These are phyloP conservation scores for Microtus oregoni DNA, from an alignment of 2,113 vertebrate species.

Conservation along the genomic window DNA sequence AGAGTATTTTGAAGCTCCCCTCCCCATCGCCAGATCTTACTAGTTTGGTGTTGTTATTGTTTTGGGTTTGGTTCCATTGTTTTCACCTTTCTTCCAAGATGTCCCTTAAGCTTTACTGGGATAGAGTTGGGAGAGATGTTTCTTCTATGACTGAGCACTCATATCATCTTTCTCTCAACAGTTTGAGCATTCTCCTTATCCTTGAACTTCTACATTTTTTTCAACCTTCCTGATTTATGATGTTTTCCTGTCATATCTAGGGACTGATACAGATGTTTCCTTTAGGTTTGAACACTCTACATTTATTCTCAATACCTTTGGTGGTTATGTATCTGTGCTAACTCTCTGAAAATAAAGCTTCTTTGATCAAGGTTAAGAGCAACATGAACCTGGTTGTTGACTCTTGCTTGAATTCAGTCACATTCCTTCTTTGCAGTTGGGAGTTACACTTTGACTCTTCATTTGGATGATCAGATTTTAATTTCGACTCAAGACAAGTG, in stretches of 20 bases:
- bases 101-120: no score
- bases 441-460: background rate
- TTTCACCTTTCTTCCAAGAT: background rate
- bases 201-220: background rate
- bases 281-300: background rate
- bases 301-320: background rate
- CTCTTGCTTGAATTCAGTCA: background rate
- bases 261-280: background rate
- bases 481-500: background rate
- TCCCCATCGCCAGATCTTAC: background rate
- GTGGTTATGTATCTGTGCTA: background rate
- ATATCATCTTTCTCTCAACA: no score
- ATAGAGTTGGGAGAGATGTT: no score
- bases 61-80: background rate
- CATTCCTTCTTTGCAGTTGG: no score
- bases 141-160: background rate
- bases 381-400: background rate
- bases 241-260: background rate
- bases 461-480: background rate
- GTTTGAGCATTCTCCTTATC: background rate
- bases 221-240: no score
- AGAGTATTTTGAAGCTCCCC: no score
- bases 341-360: background rate
- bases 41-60: background rate
- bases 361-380: background rate